Evolutionary conservation across 2,797 vertebrate species (phyloP).

Genomic region (Anniella stebbinsi): DNA sequence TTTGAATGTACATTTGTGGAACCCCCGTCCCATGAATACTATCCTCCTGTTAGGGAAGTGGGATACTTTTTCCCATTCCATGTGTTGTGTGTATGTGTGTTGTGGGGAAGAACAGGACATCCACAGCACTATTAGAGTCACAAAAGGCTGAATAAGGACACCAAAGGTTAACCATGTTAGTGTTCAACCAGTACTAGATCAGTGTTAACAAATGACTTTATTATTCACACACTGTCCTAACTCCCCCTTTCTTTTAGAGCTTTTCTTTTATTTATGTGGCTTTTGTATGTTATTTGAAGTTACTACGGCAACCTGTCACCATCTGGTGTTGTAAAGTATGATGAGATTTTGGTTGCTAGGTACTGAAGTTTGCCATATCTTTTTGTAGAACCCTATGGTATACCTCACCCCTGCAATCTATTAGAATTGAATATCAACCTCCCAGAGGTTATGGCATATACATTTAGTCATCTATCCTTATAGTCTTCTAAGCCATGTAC

Average conservation of each 20-base stretch:
- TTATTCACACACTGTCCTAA: conserved; percentile 22
- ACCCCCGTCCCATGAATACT: neutral
- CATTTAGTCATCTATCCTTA: neutral
- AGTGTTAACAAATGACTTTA: neutral
- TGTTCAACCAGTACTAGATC: neutral
- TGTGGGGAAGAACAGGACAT: too few relatives aligned
- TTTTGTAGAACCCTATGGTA: conserved; percentile 16
- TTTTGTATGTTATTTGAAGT: conserved; percentile 77
- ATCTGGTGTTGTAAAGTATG: conserved; percentile 76
- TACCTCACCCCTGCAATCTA: neutral
- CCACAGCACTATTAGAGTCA: neutral
- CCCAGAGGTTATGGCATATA: neutral
- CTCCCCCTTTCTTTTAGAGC: conserved; percentile 66
- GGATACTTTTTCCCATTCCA: neutral
- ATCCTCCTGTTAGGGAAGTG: neutral
- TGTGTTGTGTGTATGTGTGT: neutral
- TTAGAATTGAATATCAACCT: neutral
- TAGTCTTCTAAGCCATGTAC: conserved; percentile 6
- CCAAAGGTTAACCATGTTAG: conserved; percentile 10
- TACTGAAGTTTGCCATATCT: conserved; percentile 71
- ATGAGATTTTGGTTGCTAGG: conserved; percentile 78
- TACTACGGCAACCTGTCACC: conserved; percentile 83
- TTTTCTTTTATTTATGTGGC: conserved; percentile 74
- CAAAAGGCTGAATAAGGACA: neutral
- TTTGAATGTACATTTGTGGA: neutral